phyloP scores from a whole-genome alignment of 2,113 vertebrate species.

The Urocynchramus pylzowi region DNA sequence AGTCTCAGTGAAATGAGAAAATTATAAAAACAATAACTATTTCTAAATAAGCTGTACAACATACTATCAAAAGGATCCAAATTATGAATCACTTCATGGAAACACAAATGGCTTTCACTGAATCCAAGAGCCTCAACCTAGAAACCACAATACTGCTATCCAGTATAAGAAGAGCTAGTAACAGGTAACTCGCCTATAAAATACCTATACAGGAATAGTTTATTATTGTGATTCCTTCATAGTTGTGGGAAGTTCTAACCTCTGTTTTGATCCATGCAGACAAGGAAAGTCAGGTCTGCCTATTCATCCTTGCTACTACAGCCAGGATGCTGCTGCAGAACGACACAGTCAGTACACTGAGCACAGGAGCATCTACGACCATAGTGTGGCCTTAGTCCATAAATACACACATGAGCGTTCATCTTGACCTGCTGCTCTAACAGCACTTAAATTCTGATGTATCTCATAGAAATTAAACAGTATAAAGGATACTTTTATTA shows the following conservation, averaged over 20 bases:
- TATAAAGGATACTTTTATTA: background rate
- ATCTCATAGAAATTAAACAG: background rate
- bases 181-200: background rate
- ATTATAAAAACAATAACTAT: background rate
- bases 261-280: background rate
- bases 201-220: background rate
- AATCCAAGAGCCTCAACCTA: background rate
- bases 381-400: background rate
- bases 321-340: background rate
- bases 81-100: background rate
- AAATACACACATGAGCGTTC: accelerated
- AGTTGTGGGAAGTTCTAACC: background rate
- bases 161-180: background rate
- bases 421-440: background rate
- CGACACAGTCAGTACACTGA: accelerated
- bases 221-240: background rate
- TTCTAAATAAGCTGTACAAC: background rate
- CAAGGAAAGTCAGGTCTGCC: background rate
- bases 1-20: background rate
- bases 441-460: background rate
- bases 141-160: background rate
- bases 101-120: background rate
- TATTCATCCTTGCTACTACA: background rate
- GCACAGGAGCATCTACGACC: background rate
- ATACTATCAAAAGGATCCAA: background rate